Evolutionary conservation across 2,113 vertebrate genomes (phyloP).

Genomic region (Brachypodius melanocephalos): DNA sequence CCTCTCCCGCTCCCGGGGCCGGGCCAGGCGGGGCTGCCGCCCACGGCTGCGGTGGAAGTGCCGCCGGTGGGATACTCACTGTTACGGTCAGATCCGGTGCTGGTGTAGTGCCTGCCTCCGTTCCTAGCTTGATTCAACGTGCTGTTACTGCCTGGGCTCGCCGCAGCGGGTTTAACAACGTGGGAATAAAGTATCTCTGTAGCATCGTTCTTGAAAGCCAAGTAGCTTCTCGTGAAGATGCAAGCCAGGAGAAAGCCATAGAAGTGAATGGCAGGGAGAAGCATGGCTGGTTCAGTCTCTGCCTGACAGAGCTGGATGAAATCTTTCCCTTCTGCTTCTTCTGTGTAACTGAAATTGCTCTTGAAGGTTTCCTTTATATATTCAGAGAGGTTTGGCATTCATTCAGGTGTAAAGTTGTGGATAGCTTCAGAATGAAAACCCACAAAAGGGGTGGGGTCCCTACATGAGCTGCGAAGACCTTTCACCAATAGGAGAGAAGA

Average conservation of each 20-base stretch:
- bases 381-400: slow-evolving; percentile 78
- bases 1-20: neutral
- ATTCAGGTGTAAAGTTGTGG: slow-evolving; percentile 86
- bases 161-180: slow-evolving; percentile 74
- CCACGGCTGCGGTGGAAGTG: neutral
- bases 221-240: slow-evolving; percentile 81
- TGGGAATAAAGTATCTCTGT: slow-evolving; percentile 89
- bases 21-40: neutral
- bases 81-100: slow-evolving; percentile 73
- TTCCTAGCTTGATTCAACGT: slow-evolving; percentile 88
- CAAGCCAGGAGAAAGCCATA: slow-evolving; percentile 79
- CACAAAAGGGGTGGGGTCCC: slow-evolving; percentile 77
- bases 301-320: slow-evolving; percentile 41
- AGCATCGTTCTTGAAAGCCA: slow-evolving; percentile 89
- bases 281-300: slow-evolving; percentile 74
- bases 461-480: slow-evolving; percentile 62
- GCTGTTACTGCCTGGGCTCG: slow-evolving; percentile 80
- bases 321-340: slow-evolving; percentile 51
- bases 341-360: slow-evolving; percentile 66
- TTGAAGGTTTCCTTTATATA: slow-evolving; percentile 79
- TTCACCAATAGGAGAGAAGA: slow-evolving; percentile 72
- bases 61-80: slow-evolving; percentile 78
- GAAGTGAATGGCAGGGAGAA: slow-evolving; percentile 77
- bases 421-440: slow-evolving; percentile 77
- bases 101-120: slow-evolving; percentile 80